phyloP scores from a whole-genome alignment of 2,113 vertebrate species.

The Pyrgilauda ruficollis region DNA sequence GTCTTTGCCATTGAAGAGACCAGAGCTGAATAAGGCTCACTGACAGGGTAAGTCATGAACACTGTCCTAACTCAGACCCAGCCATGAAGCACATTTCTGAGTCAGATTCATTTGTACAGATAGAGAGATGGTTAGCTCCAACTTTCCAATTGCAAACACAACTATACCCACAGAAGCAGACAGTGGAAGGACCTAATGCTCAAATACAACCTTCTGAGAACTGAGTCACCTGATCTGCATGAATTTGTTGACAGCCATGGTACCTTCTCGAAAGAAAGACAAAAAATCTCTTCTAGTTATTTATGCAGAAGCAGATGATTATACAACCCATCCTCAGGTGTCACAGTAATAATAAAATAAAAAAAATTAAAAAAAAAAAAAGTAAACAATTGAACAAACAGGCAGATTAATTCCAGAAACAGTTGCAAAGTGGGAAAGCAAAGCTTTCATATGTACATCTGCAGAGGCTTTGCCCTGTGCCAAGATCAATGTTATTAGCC shows the following conservation, averaged over 20 bases:
- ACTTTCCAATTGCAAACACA: neutral
- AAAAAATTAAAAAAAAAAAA: neutral
- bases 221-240: neutral
- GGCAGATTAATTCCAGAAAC: neutral
- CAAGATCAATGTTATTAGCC: neutral
- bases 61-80: neutral
- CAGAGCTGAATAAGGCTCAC: neutral
- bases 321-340: neutral
- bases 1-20: neutral
- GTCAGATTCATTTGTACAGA: neutral
- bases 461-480: neutral
- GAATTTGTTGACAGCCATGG: neutral
- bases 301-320: neutral
- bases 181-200: neutral
- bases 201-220: neutral
- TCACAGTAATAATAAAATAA: neutral
- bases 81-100: neutral
- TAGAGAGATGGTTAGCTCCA: neutral
- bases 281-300: neutral
- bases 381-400: neutral
- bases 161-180: neutral
- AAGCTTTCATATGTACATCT: neutral
- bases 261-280: neutral
- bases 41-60: neutral
- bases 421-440: neutral